A percentile compares a stretch with the other conserved stretches of the same genome.
phyloP scores from a whole-genome alignment of 2,113 vertebrate species.

The Andinoacara biseriatus region DNA sequence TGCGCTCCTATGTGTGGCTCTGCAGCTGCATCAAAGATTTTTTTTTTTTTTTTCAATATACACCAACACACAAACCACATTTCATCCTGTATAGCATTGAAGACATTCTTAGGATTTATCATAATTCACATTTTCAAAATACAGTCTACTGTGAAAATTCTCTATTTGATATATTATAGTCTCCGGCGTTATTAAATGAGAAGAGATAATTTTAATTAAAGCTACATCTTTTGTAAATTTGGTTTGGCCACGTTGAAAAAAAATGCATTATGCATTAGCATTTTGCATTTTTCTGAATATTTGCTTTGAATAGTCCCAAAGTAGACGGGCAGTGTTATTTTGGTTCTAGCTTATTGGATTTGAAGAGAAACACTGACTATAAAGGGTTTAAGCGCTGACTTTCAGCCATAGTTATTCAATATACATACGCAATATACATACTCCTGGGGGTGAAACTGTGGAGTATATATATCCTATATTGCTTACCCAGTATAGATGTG shows the following conservation, averaged over 20 bases:
- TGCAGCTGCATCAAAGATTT: background rate
- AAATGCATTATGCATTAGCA: background rate
- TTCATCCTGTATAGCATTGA: background rate
- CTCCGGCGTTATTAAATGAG: background rate
- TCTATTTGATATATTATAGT: background rate
- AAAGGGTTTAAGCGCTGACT: conserved; percentile 27
- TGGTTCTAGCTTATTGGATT: background rate
- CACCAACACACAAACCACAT: background rate
- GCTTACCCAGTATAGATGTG: background rate
- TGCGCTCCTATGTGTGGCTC: background rate
- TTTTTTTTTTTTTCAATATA: background rate
- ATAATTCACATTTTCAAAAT: background rate
- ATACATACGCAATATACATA: background rate
- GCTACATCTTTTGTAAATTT: background rate
- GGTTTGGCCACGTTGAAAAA: background rate
- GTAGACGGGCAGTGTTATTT: background rate
- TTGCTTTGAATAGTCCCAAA: background rate
- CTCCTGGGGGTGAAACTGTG: background rate
- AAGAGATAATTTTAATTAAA: background rate
- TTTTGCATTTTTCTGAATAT: background rate
- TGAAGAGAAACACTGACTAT: background rate
- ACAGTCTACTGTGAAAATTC: background rate
- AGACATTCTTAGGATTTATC: background rate
- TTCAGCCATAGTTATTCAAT: background rate
- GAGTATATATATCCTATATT: background rate